These are phyloP conservation scores for Drosophila ambigua DNA, from an alignment of 1,140 invertebrate genomes.

Conservation along the genomic window DNA sequence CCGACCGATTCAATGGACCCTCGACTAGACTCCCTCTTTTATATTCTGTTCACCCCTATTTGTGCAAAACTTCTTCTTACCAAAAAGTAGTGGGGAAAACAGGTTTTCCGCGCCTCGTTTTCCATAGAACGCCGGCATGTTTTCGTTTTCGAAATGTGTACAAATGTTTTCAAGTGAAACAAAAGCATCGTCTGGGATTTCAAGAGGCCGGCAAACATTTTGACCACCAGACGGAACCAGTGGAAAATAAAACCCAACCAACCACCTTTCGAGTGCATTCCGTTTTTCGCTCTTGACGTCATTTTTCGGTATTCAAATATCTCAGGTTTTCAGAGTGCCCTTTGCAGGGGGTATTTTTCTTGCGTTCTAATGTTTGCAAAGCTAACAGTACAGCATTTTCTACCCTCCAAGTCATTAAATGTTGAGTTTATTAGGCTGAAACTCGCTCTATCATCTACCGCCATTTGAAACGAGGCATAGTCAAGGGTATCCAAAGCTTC, in stretches of 20 bases:
- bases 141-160: slow-evolving; percentile 42
- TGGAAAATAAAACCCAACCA: slow-evolving; percentile 32
- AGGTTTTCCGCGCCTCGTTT: slow-evolving; percentile 35
- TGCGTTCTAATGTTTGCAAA: not conserved
- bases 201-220: slow-evolving; percentile 35
- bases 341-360: not conserved
- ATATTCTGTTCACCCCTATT: slow-evolving; percentile 34
- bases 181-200: slow-evolving; percentile 60
- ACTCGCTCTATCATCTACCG: too few species aligned
- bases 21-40: slow-evolving; percentile 21
- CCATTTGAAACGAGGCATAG: too few species aligned
- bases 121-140: slow-evolving; percentile 63
- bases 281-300: slow-evolving; percentile 24
- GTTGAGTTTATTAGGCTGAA: too few species aligned
- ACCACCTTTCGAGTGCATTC: slow-evolving; percentile 49
- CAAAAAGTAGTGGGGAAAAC: slow-evolving; percentile 32
- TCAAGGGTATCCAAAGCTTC: too few species aligned
- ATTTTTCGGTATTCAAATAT: slow-evolving; percentile 12
- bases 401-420: too few species aligned
- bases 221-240: slow-evolving; percentile 15
- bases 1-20: not conserved
- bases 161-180: slow-evolving; percentile 45
- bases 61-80: slow-evolving; percentile 14
- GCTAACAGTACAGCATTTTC: too few species aligned
- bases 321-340: not conserved